phyloP scores from a whole-genome alignment of 2,113 vertebrate genomes.

The Phrynocephalus versicolor region DNA sequence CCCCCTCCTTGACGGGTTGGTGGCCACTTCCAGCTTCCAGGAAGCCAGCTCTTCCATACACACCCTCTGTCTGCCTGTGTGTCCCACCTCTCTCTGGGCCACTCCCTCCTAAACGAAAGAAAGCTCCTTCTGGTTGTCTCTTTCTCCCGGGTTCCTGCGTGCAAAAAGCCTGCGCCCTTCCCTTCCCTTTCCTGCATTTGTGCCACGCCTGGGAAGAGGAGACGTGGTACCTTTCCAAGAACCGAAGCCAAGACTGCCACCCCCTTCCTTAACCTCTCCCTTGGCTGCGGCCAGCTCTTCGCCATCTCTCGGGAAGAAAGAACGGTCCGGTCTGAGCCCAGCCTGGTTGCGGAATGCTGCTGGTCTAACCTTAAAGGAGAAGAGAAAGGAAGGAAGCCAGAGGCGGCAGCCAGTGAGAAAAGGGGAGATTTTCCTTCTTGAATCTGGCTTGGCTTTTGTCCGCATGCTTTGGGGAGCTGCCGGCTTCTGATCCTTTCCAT shows the following conservation, averaged over 20 bases:
- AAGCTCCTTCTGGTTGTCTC: background rate
- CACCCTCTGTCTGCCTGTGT: background rate
- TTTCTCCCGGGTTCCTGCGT: background rate
- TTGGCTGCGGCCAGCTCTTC: background rate
- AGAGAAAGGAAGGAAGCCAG: too few species aligned
- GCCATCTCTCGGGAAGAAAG: background rate
- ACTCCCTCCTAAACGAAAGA: background rate
- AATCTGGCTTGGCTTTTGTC: background rate
- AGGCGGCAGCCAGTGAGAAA: background rate
- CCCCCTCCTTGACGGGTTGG: background rate
- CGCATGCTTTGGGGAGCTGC: background rate
- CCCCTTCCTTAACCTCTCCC: background rate
- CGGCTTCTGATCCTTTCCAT: too few species aligned
- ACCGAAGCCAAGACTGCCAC: background rate
- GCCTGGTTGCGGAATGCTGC: background rate
- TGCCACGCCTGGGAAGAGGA: background rate
- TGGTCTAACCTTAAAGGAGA: background rate
- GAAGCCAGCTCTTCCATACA: too few species aligned
- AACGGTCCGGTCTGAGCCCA: background rate
- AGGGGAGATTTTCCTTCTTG: background rate
- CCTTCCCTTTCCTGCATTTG: conserved; percentile 2
- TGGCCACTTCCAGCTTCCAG: background rate
- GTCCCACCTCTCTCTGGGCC: background rate
- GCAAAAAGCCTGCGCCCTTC: background rate
- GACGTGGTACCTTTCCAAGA: background rate